Conservation (phyloP, 2,888 invertebrate genomes). For the Pristionchus fissidentatus region DNA sequence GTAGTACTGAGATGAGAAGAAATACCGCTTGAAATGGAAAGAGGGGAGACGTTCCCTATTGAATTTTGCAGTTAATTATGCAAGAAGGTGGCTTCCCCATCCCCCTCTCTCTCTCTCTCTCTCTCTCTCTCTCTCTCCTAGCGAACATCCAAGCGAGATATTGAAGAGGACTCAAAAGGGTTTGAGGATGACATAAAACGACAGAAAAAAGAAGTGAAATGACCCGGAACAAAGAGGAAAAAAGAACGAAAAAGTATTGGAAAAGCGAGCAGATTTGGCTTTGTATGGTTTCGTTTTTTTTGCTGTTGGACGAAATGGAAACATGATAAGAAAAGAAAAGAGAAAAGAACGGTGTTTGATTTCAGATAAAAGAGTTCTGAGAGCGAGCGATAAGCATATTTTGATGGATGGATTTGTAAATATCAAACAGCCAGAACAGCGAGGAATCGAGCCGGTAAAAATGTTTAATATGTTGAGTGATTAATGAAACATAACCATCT, state of each 20-base stretch:
- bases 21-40: neutral
- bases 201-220: neutral
- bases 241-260: neutral
- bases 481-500: neutral
- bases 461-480: neutral
- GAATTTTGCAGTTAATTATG: too few relatives aligned
- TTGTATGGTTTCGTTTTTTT: neutral
- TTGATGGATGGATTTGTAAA: too few relatives aligned
- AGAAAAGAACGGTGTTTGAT: slow-evolving; percentile 1
- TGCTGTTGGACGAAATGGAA: neutral
- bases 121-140: neutral
- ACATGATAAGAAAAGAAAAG: neutral
- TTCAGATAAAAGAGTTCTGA: slow-evolving; percentile 21
- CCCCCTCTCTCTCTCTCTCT: neutral
- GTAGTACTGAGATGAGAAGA: slow-evolving; percentile 1
- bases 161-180: neutral
- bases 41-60: neutral
- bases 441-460: too few relatives aligned
- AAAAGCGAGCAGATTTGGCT: neutral
- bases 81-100: neutral
- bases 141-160: neutral
- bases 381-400: too few relatives aligned
- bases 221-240: neutral
- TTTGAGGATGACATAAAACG: neutral
- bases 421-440: too few relatives aligned